Conservation (phyloP, 2,797 vertebrate genomes). For the Setipinna tenuifilis region DNA sequence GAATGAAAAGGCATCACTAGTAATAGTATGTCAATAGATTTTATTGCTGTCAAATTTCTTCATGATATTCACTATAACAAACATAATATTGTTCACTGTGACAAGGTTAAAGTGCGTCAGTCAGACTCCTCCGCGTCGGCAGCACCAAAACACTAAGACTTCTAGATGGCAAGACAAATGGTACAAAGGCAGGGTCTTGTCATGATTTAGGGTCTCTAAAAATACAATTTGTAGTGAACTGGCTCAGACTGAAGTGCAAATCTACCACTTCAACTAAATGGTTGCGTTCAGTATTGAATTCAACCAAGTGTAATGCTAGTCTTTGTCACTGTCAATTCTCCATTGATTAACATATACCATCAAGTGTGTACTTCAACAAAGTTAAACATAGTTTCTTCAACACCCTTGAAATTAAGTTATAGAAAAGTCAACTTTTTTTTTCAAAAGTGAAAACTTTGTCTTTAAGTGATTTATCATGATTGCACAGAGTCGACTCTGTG, state of each 20-base stretch:
- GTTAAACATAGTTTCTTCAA: not conserved
- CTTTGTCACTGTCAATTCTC: not conserved
- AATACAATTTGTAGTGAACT: constrained; percentile 13
- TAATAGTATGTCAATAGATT: not conserved
- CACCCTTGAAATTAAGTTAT: not conserved
- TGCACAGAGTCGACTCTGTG: not conserved
- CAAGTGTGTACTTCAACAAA: not conserved
- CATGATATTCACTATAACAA: constrained; percentile 34
- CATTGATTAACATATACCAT: not conserved
- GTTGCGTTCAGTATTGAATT: not conserved
- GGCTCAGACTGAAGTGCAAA: constrained; percentile 8
- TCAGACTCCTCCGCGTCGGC: constrained; percentile 52
- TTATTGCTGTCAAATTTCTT: constrained; percentile 70
- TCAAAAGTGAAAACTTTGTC: not conserved
- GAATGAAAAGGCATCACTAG: not conserved
- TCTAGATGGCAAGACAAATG: not conserved
- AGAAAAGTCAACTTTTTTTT: not conserved
- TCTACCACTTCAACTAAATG: not conserved
- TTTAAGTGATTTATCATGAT: not conserved
- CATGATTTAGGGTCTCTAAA: not conserved
- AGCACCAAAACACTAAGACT: constrained; percentile 17
- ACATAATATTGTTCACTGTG: constrained; percentile 45
- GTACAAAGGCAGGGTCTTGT: not conserved
- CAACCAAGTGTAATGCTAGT: not conserved
- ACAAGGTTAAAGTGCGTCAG: constrained; percentile 68